Evolutionary conservation across 2,113 vertebrate species (phyloP).

Genomic region (Electrona antarctica): DNA sequence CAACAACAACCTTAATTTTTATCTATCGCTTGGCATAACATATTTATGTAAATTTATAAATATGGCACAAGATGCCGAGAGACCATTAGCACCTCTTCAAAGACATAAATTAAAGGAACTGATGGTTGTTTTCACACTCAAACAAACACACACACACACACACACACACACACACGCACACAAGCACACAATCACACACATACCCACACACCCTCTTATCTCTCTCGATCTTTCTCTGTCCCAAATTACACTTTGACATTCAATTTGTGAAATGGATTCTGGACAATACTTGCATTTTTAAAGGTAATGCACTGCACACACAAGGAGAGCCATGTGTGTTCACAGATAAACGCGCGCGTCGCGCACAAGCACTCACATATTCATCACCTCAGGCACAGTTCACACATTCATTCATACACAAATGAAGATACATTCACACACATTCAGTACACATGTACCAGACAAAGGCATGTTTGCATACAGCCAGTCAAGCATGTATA

Average conservation of each 20-base stretch:
- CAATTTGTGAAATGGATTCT: conserved; percentile 8
- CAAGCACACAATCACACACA: too few species aligned
- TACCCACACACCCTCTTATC: too few species aligned
- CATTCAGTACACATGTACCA: background rate
- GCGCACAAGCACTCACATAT: background rate
- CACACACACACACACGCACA: background rate
- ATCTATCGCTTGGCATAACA: conserved; percentile 48
- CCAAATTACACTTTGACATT: conserved; percentile 28
- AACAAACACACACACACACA: background rate
- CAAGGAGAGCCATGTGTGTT: conserved; percentile 11
- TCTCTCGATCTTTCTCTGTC: too few species aligned
- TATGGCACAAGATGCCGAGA: conserved; percentile 44
- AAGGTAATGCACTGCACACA: background rate
- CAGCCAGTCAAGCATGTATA: too few species aligned
- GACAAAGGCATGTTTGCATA: too few species aligned
- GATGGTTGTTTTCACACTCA: conserved; percentile 24
- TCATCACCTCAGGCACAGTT: conserved; percentile 20
- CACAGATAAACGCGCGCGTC: background rate
- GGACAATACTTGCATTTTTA: conserved; percentile 17
- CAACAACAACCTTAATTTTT: conserved; percentile 16
- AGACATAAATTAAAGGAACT: conserved; percentile 48
- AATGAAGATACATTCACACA: background rate
- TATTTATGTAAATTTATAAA: conserved; percentile 64
- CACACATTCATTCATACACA: conserved; percentile 1
- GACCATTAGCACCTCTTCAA: conserved; percentile 63